Evolutionary conservation across 1,140 invertebrate species (phyloP).

Genomic region (Apis florea): DNA sequence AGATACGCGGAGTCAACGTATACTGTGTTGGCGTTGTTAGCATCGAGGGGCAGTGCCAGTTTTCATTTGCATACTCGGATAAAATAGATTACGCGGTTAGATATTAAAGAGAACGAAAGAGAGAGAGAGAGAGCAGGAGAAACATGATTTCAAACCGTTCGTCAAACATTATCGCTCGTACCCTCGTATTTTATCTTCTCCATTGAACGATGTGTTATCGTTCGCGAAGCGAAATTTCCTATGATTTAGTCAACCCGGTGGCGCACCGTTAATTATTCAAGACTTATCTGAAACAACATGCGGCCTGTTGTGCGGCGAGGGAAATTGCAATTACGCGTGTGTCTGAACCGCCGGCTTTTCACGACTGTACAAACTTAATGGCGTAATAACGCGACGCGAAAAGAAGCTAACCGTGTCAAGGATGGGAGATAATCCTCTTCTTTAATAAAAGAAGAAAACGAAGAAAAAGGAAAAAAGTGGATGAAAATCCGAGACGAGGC

Average conservation of each 20-base stretch:
- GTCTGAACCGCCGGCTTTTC: background rate
- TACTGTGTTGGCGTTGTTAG: background rate
- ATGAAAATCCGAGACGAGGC: background rate
- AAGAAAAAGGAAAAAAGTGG: background rate
- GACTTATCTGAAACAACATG: constrained; percentile 25
- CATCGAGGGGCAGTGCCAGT: background rate
- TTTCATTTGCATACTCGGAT: background rate
- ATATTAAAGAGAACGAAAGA: background rate
- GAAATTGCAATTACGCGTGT: constrained; percentile 9
- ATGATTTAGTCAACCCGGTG: background rate
- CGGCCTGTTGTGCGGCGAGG: background rate
- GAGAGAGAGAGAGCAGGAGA: background rate
- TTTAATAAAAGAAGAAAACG: background rate
- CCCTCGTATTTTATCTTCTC: background rate
- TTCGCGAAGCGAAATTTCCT: background rate
- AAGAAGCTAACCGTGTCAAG: background rate
- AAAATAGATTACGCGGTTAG: background rate
- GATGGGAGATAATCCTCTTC: background rate
- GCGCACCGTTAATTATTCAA: constrained; percentile 13
- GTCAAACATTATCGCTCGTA: constrained; percentile 3
- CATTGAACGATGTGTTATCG: background rate
- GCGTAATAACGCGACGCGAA: background rate
- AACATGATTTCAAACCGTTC: background rate
- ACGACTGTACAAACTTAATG: background rate
- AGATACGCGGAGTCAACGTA: background rate